Evolutionary conservation across 2,888 invertebrate species (phyloP), one percentile per base, ranked within the genome.

Genomic region (Ochropleura leucogaster): DNA sequence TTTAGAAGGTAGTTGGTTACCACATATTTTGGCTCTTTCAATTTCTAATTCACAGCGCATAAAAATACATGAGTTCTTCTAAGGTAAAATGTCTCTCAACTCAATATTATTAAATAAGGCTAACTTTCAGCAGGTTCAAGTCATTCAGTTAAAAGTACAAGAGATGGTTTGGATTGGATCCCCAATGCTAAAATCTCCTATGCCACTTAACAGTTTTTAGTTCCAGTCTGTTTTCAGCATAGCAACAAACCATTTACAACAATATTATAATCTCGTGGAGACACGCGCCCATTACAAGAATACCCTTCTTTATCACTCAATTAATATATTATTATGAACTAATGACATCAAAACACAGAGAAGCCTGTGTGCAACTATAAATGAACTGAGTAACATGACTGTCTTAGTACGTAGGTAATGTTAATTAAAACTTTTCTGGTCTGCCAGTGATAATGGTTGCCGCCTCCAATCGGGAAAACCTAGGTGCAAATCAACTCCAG

Each of bases 251-350:
- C 53, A 46, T 64, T 30, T 69, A 65, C 62, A 70, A 30, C 49
- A 42, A 49, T 2, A 30, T 30, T n/a, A 47, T 72, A 44, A 83
- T 76, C 63, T 68, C 16, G 4, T 59, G 42, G 6, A 65, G 16
- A n/a, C n/a, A 9, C 57, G 20, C 20, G 2, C 30, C 51, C 7
- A 40, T 69, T 55, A 42, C 46, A 30, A 73, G 8, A 49, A 51
- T 55, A 59, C 51, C 70, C 51, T 65, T 57, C 65, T 30, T 69
- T 82, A 72, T 72, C 67, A 74, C 16, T 66, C 68, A 75, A 82
- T 74, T 68, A 75, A 74, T 75, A 68, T 72, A 72, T 53, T 77
- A 40, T 65, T 75, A 71, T 74, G 49, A 44, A 49, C 16, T 42
- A 9, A 44, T 47, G 68, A 68, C 46, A n/a, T 75, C 55, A 71